Conservation (phyloP, 2,113 vertebrate species). For the Alces alces region DNA sequence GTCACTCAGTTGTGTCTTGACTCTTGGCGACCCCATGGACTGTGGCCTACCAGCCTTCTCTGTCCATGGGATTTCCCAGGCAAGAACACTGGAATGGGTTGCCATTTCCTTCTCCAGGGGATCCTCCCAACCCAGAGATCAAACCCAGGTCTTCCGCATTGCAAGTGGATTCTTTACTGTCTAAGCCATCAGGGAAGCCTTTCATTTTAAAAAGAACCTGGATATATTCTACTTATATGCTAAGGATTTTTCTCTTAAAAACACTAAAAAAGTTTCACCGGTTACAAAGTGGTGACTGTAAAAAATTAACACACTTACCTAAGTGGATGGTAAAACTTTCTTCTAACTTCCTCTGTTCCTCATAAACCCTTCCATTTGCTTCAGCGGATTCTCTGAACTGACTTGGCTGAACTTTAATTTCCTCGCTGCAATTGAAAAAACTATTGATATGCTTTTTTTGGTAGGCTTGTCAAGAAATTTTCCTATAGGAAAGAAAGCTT, state of each 20-base stretch:
- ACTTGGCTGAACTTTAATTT: conserved; percentile 94
- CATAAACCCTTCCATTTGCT: conserved; percentile 87
- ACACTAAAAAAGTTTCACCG: background rate
- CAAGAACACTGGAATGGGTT: background rate
- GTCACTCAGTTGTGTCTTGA: background rate
- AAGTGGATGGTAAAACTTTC: conserved; percentile 99
- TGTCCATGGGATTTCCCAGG: background rate
- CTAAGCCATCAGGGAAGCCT: background rate
- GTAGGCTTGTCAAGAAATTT: background rate
- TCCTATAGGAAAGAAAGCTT: conserved; percentile 31
- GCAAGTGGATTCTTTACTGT: background rate
- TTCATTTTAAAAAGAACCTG: background rate
- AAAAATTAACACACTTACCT: conserved; percentile 79
- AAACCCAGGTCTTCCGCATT: background rate
- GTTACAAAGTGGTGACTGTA: background rate
- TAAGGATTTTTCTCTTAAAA: background rate
- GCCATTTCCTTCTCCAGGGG: background rate
- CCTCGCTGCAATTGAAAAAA: conserved; percentile 85
- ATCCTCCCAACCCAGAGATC: background rate
- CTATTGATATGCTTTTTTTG: background rate
- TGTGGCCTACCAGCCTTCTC: background rate
- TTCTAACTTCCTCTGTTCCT: conserved; percentile 94
- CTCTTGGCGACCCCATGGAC: background rate
- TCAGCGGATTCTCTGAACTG: conserved; percentile 89
- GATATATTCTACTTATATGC: background rate